phyloP scores from a whole-genome alignment of 2,113 vertebrate genomes.

The Sialia sialis region DNA sequence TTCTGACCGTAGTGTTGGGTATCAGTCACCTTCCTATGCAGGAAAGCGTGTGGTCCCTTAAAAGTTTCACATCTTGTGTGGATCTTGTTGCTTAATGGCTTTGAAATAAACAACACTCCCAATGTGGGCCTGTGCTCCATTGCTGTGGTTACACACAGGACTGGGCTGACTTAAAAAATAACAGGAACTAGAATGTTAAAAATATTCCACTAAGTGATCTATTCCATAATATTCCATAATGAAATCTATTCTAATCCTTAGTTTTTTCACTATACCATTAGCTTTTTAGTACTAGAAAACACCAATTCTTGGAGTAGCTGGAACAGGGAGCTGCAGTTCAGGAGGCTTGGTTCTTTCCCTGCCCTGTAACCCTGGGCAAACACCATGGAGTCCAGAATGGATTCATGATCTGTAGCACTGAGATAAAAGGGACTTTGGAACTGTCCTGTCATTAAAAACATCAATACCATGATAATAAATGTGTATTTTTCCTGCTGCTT shows the following conservation, averaged over 20 bases:
- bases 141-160: neutral
- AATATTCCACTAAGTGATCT: neutral
- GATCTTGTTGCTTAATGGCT: neutral
- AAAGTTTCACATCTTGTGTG: neutral
- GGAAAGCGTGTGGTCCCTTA: fast-evolving
- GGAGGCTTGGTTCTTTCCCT: neutral
- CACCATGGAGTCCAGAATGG: neutral
- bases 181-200: neutral
- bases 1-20: neutral
- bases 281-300: neutral
- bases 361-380: neutral
- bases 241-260: neutral
- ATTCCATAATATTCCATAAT: fast-evolving
- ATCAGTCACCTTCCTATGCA: neutral
- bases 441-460: neutral
- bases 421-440: neutral
- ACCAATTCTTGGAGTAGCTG: neutral
- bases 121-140: neutral
- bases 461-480: neutral
- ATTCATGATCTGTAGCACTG: neutral
- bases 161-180: neutral
- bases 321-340: neutral
- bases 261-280: neutral
- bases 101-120: neutral
- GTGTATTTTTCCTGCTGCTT: neutral